Evolutionary conservation across 2,888 invertebrate species (phyloP).

Genomic region (Apocheima hispidaria): DNA sequence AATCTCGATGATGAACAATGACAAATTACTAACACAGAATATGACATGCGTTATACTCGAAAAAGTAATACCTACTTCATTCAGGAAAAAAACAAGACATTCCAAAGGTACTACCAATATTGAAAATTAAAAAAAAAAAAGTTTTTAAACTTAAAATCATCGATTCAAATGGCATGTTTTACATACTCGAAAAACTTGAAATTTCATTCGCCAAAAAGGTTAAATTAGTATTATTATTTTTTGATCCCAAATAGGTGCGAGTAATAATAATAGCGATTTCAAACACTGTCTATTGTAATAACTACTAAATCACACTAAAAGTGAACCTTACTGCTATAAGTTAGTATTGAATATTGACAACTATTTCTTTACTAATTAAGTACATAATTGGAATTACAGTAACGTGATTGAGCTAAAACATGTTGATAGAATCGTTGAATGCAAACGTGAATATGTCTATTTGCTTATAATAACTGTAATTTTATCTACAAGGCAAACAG

Average conservation of each 20-base stretch:
- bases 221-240: constrained; percentile 56
- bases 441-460: constrained; percentile 46
- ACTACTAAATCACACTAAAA: constrained; percentile 50
- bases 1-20: constrained; percentile 9
- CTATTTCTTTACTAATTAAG: constrained; percentile 75
- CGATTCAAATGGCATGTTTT: constrained; percentile 37
- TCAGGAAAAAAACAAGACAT: too few relatives aligned
- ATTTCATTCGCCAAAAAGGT: constrained; percentile 62
- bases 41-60: too few relatives aligned
- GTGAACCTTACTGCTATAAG: constrained; percentile 60
- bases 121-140: too few relatives aligned
- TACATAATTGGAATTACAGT: constrained; percentile 65
- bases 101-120: too few relatives aligned
- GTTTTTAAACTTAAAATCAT: constrained; percentile 16
- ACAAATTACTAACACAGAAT: neutral
- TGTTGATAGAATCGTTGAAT: constrained; percentile 50
- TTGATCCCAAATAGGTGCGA: constrained; percentile 72
- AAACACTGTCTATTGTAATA: constrained; percentile 29
- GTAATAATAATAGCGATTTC: constrained; percentile 30
- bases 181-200: constrained; percentile 41
- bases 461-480: constrained; percentile 41
- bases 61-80: too few relatives aligned
- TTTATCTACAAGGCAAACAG: constrained; percentile 48
- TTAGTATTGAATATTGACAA: constrained; percentile 70
- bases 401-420: constrained; percentile 53